phyloP scores from a whole-genome alignment of 2,797 vertebrate species.

The Halcyon leucocephala region DNA sequence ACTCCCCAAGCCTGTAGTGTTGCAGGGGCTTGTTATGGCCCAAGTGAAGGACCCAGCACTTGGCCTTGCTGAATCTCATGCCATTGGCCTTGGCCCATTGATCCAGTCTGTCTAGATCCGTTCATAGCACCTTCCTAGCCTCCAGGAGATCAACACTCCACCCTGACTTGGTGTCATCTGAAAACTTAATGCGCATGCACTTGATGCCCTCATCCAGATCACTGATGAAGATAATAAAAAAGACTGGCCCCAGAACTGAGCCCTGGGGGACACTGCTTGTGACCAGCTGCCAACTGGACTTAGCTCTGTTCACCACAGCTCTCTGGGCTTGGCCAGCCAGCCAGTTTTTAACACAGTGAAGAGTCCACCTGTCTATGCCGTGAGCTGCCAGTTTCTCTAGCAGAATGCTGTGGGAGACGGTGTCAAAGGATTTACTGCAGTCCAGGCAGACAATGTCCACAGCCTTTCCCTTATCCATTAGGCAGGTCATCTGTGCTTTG shows the following conservation, averaged over 20 bases:
- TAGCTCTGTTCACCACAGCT: too few species aligned
- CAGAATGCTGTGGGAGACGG: too few species aligned
- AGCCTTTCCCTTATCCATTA: too few species aligned
- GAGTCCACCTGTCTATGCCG: too few species aligned
- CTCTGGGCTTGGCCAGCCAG: too few species aligned
- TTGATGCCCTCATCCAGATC: neutral
- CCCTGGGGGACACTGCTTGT: neutral
- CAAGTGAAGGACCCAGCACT: neutral
- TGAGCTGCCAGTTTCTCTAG: too few species aligned
- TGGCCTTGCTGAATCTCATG: neutral
- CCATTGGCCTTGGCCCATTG: neutral
- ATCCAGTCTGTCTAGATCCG: neutral
- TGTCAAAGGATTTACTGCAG: too few species aligned
- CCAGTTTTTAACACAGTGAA: too few species aligned
- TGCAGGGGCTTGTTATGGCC: neutral
- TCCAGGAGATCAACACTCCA: neutral
- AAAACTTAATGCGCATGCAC: too few species aligned
- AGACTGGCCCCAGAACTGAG: neutral
- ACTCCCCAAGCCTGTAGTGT: neutral
- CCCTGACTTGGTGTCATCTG: neutral
- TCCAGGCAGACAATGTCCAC: too few species aligned
- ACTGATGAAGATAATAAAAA: neutral
- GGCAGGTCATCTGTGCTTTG: too few species aligned
- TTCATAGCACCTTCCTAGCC: neutral
- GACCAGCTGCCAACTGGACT: too few species aligned